Evolutionary conservation across 2,888 invertebrate genomes (phyloP), one percentile per base, ranked within the genome.

Genomic region (Nomada hirtipes): DNA sequence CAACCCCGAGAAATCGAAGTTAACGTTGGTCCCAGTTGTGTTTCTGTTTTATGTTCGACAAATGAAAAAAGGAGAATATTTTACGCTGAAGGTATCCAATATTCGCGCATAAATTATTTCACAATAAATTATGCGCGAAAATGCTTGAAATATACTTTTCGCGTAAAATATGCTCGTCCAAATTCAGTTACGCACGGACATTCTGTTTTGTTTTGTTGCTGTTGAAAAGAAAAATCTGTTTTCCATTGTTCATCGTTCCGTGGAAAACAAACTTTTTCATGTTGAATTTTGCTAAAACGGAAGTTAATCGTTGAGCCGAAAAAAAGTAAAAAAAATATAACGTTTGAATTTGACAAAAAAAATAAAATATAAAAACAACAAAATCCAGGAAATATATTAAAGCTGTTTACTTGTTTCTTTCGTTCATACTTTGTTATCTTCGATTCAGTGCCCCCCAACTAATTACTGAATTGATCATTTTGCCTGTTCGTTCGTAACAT

Each of bases 11-110:
- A 20, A 50, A 53, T 23, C 0, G 18, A 42, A 65, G 65, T 71
- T 79, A 53, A 65, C 26, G 65, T 79, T 79, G 52, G 42, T n/a
- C 44, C 44, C 47, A 55, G 71, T 78, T 79, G n/a, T 23, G 65
- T 79, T 79, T 79, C 67, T 79, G 79, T 79, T 79, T 67, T 36
- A 42, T 4, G 15, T 65, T 65, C 50, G 60, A 53, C n/a, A 36
- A 44, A 9, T 9, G 26, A 4, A n/a, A 53, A 15, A 20, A 29
- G 20, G 36, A 13, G 15, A 2, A 36, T 79, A 79, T 71, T 71
- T 71, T 67, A 71, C 59, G 79, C 36, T 4, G 26, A 53, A 79
- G 20, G 47, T 23, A 50, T 50, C 26, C 20, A n/a, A 79, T 63
- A 1, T 63, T 77, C 44, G 61, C 63, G 63, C 55, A 63, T 55